Base-by-base conservation (phyloP, 2,797 vertebrate genomes). In the Diglossa cyanea region DNA sequence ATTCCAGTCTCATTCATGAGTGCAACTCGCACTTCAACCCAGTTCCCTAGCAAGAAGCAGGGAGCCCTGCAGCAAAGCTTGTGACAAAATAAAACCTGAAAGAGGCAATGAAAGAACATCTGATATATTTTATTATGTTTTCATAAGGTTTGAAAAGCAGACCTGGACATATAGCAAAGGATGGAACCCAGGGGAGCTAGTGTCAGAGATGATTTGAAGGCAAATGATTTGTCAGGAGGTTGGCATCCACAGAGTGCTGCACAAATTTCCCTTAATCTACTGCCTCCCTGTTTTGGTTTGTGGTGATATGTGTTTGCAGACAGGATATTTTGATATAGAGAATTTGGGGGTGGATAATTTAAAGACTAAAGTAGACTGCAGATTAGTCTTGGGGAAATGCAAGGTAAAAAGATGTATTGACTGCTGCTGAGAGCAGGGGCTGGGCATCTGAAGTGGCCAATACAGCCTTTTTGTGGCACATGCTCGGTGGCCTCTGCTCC, bases 1-100 rank as follows among this genome's bases (percentile, higher is more conserved):
- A 96, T 96, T 97, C 93, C 94, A 94, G 73, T 25, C 72, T 75
- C 85, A 91, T 78, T 94, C 78, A 95, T 0, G n/a, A 91, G 84
- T 21, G 61, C 65, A 88, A 61, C 75, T 89, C 5, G 0, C 53
- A 76, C 57, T 87, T 79, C 50, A 82, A 54, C 39, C 53, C 57
- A 37, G 35, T 26, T 73, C 72, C 45, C 33, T 3, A 71, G 73
- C 67, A 94, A 79, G 83, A 82, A 91, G 53, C 39, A 73, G 71
- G 86, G 62, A 91, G 68, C 40, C 73, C 78, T 66, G 60, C 65
- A 96, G 80, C 81, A 94, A 80, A 92, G 51, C 47, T 78, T 50
- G 48, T 80, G 81, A 74, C 26, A 33, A 86, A 95, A 68, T 77
- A 82, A 74, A 92, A 78, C 7, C 47, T 72, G 70, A 79, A 77